phyloP scores from a whole-genome alignment of 92 coral and sea anemone genomes.

The Scolanthus callimorphus region DNA sequence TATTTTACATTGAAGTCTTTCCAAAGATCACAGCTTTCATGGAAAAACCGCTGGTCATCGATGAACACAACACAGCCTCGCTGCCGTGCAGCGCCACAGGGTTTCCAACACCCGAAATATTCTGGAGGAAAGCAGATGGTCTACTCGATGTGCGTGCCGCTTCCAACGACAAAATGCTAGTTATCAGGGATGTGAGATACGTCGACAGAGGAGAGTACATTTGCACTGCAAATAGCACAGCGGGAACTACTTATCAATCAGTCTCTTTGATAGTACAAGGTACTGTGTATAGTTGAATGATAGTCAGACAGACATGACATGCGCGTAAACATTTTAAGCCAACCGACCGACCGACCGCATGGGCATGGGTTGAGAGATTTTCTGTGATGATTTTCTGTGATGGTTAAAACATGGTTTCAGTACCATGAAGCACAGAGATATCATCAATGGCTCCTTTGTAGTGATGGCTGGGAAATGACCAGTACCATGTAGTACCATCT shows the following conservation, averaged over 20 bases:
- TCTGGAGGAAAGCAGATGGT: conserved; percentile 8
- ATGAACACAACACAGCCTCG: conserved; percentile 1
- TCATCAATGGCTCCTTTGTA: too few relatives aligned
- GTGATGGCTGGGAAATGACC: too few relatives aligned
- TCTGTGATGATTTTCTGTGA: too few relatives aligned
- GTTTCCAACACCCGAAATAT: conserved; percentile 1
- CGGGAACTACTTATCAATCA: background rate
- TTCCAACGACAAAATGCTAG: conserved; percentile 3
- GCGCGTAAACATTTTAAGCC: too few relatives aligned
- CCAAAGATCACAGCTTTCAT: conserved; percentile 5
- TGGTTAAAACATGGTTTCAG: too few relatives aligned
- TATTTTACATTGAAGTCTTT: background rate
- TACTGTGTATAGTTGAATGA: too few relatives aligned
- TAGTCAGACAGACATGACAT: too few relatives aligned
- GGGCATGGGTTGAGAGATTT: too few relatives aligned
- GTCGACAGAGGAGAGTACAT: conserved; percentile 15
- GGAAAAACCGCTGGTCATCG: conserved; percentile 1
- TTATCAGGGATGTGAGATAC: conserved; percentile 2
- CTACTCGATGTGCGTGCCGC: conserved; percentile 2
- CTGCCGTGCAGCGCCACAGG: conserved; percentile 20
- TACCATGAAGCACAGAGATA: too few relatives aligned
- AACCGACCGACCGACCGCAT: too few relatives aligned
- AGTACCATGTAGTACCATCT: too few relatives aligned
- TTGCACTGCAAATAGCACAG: conserved; percentile 14
- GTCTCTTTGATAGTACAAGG: conserved; percentile 9